These are phyloP conservation scores for Leptosomus discolor DNA, from an alignment of 2,113 vertebrate species.

Conservation along the genomic window DNA sequence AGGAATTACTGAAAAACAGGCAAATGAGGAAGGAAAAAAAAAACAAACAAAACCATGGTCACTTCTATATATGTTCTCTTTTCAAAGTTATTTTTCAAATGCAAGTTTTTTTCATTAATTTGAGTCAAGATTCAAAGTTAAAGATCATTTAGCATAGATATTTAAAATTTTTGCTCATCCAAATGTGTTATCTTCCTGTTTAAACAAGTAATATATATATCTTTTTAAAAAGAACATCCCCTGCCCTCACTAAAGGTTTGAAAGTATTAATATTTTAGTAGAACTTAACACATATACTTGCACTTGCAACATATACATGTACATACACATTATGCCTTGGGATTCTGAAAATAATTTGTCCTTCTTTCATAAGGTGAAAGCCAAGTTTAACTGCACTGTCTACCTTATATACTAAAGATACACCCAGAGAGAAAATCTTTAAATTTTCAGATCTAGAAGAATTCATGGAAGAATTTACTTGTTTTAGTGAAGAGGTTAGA, in stretches of 20 bases:
- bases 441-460: not conserved
- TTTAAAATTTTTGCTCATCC: not conserved
- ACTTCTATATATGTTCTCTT: not conserved
- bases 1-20: not conserved
- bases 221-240: accelerated
- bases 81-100: not conserved
- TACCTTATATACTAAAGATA: not conserved
- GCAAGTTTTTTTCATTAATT: not conserved
- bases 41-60: not conserved
- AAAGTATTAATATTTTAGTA: not conserved
- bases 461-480: not conserved
- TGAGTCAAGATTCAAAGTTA: not conserved
- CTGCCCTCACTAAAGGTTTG: not conserved
- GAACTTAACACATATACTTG: not conserved
- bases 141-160: not conserved
- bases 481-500: not conserved
- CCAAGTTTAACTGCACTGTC: not conserved
- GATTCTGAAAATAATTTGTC: not conserved
- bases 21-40: not conserved
- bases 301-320: accelerated
- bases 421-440: not conserved
- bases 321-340: accelerated
- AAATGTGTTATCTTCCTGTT: not conserved
- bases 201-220: not conserved
- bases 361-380: not conserved